Conservation (phyloP, 2,797 vertebrate genomes). For the Benthosema pterotum region DNA sequence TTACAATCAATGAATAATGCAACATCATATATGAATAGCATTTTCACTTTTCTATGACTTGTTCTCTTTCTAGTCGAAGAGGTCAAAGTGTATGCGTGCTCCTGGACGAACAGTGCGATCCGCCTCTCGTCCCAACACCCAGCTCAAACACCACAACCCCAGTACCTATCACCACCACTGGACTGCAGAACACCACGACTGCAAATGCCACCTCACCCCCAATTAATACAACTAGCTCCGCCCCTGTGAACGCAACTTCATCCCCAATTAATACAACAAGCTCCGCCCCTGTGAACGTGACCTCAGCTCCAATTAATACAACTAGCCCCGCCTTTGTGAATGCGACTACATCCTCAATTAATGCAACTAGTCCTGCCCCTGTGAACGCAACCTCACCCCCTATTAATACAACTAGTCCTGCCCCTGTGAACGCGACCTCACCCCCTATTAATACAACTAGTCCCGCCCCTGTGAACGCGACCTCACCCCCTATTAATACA, state of each 20-base stretch:
- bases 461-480: conserved; percentile 9
- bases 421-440: conserved; percentile 20
- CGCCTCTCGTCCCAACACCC: background rate
- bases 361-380: conserved; percentile 10
- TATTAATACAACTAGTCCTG: conserved; percentile 13
- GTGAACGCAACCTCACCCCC: conserved; percentile 19
- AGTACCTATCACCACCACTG: background rate
- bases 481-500: conserved; percentile 13
- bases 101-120: conserved; percentile 50
- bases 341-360: background rate
- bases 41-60: conserved; percentile 1
- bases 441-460: conserved; percentile 16
- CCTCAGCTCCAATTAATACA: background rate
- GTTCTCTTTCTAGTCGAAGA: conserved; percentile 49
- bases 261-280: background rate
- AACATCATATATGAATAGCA: background rate
- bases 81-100: conserved; percentile 30
- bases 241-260: background rate
- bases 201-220: conserved; percentile 19
- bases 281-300: background rate
- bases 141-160: conserved; percentile 16
- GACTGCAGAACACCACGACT: conserved; percentile 23
- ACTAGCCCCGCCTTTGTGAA: background rate
- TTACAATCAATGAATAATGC: background rate
- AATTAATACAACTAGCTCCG: conserved; percentile 15